Conservation (phyloP, 2,113 vertebrate species). For the Proterorhinus semilunaris region DNA sequence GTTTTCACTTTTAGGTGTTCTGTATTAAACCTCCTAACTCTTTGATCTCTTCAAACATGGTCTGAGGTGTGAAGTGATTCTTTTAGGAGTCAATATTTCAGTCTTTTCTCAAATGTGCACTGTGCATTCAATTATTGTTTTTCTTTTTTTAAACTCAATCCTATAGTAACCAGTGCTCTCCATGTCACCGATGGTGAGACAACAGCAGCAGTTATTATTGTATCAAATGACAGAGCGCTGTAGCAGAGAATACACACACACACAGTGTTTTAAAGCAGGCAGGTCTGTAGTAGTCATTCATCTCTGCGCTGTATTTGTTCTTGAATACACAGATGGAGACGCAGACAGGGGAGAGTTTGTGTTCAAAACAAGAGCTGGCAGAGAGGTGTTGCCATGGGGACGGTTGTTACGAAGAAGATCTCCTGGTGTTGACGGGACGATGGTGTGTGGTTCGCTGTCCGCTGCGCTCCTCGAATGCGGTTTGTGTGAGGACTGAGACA, state of each 20-base stretch:
- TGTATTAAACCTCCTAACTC: no score
- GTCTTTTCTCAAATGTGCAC: no score
- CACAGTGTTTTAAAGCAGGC: slow-evolving; percentile 13
- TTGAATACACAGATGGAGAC: slow-evolving; percentile 44
- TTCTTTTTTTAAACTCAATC: no score
- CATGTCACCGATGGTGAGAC: background rate
- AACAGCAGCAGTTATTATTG: slow-evolving; percentile 12
- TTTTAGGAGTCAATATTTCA: no score
- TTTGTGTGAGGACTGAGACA: slow-evolving; percentile 25
- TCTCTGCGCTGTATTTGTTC: slow-evolving; percentile 15
- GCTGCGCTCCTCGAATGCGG: slow-evolving; percentile 18
- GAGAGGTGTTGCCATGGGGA: slow-evolving; percentile 64
- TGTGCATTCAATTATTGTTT: no score
- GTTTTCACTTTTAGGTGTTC: no score
- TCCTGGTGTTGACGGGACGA: slow-evolving; percentile 41
- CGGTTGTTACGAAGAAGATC: slow-evolving; percentile 59
- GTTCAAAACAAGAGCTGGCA: slow-evolving; percentile 60
- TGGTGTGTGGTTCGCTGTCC: slow-evolving; percentile 27
- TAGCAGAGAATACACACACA: slow-evolving; percentile 6
- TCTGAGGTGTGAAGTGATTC: no score
- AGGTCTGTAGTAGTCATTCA: slow-evolving; percentile 16
- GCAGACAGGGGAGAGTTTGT: slow-evolving; percentile 42
- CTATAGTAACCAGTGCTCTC: background rate
- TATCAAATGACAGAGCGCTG: slow-evolving; percentile 10
- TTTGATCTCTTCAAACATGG: no score